These are phyloP conservation scores for Proterorhinus semilunaris DNA, from an alignment of 2,113 vertebrate species.

Conservation along the genomic window DNA sequence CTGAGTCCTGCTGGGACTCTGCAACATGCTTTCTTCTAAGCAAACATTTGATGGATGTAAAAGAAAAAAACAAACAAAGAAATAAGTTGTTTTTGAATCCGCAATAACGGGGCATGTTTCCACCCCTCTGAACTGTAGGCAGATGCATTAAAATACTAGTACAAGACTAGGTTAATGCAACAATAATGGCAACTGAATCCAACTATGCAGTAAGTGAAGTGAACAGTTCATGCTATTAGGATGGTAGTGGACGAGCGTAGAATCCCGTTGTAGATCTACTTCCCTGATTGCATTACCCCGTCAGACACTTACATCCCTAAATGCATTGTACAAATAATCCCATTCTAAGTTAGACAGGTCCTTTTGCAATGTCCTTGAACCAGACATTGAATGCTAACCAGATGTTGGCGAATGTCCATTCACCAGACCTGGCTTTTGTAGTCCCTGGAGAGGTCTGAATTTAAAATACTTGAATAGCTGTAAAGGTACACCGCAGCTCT, in stretches of 20 bases:
- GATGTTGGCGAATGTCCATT: slow-evolving; percentile 25
- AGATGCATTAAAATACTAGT: no score
- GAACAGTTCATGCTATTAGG: slow-evolving; percentile 11
- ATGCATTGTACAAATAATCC: slow-evolving; percentile 21
- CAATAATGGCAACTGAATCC: background rate
- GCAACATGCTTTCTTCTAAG: background rate
- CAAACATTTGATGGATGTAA: no score
- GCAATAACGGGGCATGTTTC: no score
- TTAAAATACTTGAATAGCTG: slow-evolving; percentile 37
- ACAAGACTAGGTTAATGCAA: no score
- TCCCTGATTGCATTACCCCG: slow-evolving; percentile 35
- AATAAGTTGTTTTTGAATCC: no score
- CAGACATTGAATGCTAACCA: slow-evolving; percentile 17
- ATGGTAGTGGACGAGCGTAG: no score
- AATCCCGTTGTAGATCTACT: no score
- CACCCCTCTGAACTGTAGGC: no score
- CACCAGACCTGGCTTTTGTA: slow-evolving; percentile 10
- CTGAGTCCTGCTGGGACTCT: background rate
- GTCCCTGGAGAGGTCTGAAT: slow-evolving; percentile 21
- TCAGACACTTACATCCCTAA: slow-evolving; percentile 26
- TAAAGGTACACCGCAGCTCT: slow-evolving; percentile 27
- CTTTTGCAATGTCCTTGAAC: slow-evolving; percentile 38
- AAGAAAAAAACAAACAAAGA: no score
- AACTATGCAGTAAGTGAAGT: background rate
- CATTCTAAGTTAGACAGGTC: slow-evolving; percentile 24